phyloP scores from a whole-genome alignment of 2,113 vertebrate species.

The Microtus montanus region DNA sequence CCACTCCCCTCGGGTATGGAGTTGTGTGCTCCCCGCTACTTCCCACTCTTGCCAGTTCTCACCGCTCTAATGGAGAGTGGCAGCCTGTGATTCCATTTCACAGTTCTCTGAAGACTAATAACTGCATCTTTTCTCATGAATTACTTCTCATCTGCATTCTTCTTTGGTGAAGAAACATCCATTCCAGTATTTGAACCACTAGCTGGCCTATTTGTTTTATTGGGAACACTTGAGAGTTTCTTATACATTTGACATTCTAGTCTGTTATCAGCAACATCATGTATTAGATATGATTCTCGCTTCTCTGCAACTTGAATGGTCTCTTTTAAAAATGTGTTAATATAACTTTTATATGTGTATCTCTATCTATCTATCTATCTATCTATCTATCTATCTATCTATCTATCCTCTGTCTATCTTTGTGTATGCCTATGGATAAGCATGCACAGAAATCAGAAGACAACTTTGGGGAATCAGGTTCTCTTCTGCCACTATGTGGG shows the following conservation, averaged over 20 bases:
- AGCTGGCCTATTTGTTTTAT: background rate
- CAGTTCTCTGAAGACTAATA: background rate
- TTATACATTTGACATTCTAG: background rate
- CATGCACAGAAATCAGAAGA: background rate
- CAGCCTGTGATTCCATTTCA: background rate
- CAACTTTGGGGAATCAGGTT: background rate
- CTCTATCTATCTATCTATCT: background rate
- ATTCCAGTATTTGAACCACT: background rate
- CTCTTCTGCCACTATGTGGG: background rate
- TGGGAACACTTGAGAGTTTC: background rate
- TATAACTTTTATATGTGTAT: background rate
- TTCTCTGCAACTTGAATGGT: background rate
- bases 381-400: background rate
- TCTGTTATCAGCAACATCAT: background rate
- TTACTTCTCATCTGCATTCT: background rate
- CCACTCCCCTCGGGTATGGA: background rate
- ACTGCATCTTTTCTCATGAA: background rate
- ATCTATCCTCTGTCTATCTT: background rate
- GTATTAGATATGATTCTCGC: background rate
- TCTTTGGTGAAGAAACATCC: background rate
- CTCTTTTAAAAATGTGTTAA: background rate
- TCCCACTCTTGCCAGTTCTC: background rate
- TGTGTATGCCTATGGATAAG: background rate
- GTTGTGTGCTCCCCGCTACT: background rate
- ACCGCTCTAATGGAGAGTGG: background rate